Base-by-base conservation (phyloP, 2,888 invertebrate species). In the Papilio demoleus region DNA sequence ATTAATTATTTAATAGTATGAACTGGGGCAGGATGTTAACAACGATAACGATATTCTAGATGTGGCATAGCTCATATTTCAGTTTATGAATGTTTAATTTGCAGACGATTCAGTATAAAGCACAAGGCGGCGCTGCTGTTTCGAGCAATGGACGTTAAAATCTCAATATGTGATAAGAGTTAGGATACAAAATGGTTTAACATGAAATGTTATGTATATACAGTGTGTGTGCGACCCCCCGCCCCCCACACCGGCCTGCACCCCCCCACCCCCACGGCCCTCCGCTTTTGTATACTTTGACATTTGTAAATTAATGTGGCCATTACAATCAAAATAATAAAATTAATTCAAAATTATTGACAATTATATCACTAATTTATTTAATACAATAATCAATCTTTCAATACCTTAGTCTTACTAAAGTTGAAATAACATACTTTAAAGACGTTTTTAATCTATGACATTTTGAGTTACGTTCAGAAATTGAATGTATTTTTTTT, bases 51-150 rank as follows among this genome's bases (percentile, higher is more conserved):
- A n/a, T n/a, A n/a, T n/a, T n/a, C n/a, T n/a, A n/a, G n/a, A n/a
- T n/a, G n/a, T n/a, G n/a, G n/a, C n/a, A n/a, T n/a, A n/a, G n/a
- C n/a, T n/a, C n/a, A n/a, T n/a, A n/a, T n/a, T n/a, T n/a, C n/a
- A n/a, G n/a, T n/a, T n/a, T n/a, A n/a, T n/a, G n/a, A n/a, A n/a
- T n/a, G 11, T 63, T 19, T 47, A 59, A 27, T 56, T 78, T 77
- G 12, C 90, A 93, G 93, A 93, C 81, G 93, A 93, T 79, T 92
- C 93, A 72, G 92, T 93, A 81, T 93, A 93, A 88, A 87, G 76
- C 76, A 79, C 78, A 78, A 76, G 80, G 79, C 79, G 77, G 80
- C 76, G 86, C 85, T 84, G 86, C 87, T 87, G 75, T 87, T 88
- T 89, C 90, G 89, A 88, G 88, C 87, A 86, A 53, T 83, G 90